Evolutionary conservation across 2,113 vertebrate genomes (phyloP).

Genomic region (Sinosuthora webbiana): DNA sequence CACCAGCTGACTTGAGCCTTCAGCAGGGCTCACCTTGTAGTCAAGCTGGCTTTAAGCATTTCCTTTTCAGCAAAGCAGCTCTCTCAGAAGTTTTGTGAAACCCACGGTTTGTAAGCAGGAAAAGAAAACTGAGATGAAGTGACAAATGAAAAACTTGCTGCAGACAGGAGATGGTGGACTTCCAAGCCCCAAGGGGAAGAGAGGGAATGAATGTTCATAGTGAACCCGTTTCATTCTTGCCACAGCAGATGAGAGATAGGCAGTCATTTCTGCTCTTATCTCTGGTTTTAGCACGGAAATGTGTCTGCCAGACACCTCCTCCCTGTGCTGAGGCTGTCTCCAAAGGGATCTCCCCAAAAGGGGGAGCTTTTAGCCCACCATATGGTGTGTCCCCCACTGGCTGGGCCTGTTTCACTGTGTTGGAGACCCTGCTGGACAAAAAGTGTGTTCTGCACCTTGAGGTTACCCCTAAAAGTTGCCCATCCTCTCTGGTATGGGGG

Average conservation of each 20-base stretch:
- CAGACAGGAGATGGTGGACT: background rate
- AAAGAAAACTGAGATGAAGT: conserved; percentile 21
- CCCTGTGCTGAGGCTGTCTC: background rate
- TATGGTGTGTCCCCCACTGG: background rate
- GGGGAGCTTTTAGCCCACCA: conserved; percentile 54
- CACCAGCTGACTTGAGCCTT: background rate
- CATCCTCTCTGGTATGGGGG: background rate
- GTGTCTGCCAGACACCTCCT: conserved; percentile 1
- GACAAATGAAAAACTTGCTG: background rate
- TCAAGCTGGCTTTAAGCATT: background rate
- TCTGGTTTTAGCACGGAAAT: background rate
- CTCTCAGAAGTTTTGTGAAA: background rate
- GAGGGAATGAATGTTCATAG: background rate
- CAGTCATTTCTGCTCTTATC: background rate
- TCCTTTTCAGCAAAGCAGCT: background rate
- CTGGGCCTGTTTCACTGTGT: background rate
- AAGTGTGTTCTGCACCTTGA: background rate
- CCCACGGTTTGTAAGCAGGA: background rate
- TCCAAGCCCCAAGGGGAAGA: background rate
- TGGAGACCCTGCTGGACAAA: background rate
- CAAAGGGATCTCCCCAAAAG: conserved; percentile 57
- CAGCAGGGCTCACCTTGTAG: background rate
- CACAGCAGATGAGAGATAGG: conserved; percentile 12
- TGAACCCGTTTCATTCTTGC: conserved; percentile 38
- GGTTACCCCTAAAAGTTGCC: background rate